Evolutionary conservation across 2,113 vertebrate species (phyloP).

Genomic region (Callipepla squamata): DNA sequence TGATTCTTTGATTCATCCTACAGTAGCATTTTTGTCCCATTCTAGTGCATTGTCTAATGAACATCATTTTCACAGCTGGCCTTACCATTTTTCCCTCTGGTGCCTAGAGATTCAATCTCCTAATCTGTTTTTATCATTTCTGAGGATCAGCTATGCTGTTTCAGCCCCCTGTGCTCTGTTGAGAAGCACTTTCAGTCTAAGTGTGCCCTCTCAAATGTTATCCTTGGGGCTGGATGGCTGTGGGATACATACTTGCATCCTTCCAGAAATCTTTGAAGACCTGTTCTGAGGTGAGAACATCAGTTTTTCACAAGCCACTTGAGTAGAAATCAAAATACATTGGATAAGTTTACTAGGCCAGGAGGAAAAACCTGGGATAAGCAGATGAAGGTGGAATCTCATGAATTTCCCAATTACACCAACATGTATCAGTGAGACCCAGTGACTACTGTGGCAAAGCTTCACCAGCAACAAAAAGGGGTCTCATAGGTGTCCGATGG

Average conservation of each 20-base stretch:
- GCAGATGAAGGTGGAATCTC: constrained; percentile 48
- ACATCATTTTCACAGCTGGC: constrained; percentile 62
- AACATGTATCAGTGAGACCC: rapidly evolving
- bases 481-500: neutral
- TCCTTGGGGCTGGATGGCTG: neutral
- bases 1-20: neutral
- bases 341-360: constrained; percentile 42
- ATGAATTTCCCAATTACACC: neutral
- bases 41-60: neutral
- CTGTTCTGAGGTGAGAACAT: neutral
- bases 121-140: constrained; percentile 67
- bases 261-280: constrained; percentile 17
- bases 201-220: constrained; percentile 48
- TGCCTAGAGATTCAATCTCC: constrained; percentile 24
- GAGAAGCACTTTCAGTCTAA: neutral
- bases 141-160: constrained; percentile 11
- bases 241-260: neutral
- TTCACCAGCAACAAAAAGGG: neutral
- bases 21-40: constrained; percentile 14
- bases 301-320: neutral
- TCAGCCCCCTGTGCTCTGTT: constrained; percentile 29
- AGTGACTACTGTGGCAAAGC: neutral
- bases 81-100: constrained; percentile 48
- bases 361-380: neutral
- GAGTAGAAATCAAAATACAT: constrained; percentile 34